These are phyloP conservation scores for Lepeophtheirus salmonis DNA, from an alignment of 1,140 invertebrate species.

Conservation along the genomic window DNA sequence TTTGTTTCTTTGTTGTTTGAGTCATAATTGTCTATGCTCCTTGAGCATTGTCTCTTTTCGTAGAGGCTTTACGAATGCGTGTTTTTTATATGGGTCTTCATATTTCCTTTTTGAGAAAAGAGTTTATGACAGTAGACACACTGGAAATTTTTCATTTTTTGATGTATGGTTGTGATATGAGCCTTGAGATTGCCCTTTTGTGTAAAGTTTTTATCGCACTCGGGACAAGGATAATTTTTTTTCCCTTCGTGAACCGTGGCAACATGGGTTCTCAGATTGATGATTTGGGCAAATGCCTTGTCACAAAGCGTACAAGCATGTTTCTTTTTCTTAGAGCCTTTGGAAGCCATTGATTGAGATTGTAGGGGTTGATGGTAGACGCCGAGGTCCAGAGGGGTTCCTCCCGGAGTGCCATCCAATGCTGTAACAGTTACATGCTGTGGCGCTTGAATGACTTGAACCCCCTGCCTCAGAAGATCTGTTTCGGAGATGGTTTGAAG, in stretches of 20 bases:
- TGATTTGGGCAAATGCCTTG: slow-evolving; percentile 5
- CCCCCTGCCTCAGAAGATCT: neutral
- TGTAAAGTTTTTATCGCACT: slow-evolving; percentile 5
- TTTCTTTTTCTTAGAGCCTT: neutral
- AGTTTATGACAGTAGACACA: neutral
- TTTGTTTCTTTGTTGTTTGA: too few species aligned
- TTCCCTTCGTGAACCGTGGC: slow-evolving; percentile 2
- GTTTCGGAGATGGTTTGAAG: neutral
- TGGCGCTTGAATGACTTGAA: neutral
- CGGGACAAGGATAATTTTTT: slow-evolving; percentile 4
- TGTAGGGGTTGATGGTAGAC: neutral
- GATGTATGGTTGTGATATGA: neutral
- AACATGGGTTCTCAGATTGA: neutral
- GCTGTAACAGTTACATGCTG: neutral
- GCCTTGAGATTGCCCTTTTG: slow-evolving; percentile 3
- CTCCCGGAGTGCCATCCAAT: neutral
- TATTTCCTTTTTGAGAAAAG: neutral
- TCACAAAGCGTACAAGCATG: neutral
- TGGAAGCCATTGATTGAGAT: neutral
- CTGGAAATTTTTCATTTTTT: neutral
- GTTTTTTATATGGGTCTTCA: neutral
- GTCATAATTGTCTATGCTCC: too few species aligned
- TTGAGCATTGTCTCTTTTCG: too few species aligned
- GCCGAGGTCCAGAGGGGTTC: neutral
- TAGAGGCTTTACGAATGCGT: neutral